Conservation (phyloP, 2,888 invertebrate species). For the Mesorhabditis spiculigera region DNA sequence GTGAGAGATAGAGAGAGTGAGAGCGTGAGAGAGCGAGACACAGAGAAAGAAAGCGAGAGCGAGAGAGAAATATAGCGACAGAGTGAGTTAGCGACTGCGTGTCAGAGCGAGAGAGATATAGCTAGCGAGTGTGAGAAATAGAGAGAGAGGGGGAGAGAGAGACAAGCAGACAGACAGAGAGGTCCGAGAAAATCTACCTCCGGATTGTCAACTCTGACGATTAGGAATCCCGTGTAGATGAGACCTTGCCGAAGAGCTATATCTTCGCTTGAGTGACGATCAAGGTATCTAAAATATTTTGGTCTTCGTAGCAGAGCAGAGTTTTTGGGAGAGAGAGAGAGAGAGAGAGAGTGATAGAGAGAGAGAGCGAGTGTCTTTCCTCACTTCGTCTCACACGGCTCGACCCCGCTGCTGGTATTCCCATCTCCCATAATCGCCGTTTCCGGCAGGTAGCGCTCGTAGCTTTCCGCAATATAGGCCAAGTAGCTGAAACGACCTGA, state of each 20-base stretch:
- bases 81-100: no score
- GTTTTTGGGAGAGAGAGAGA: no score
- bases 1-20: no score
- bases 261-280: constrained; percentile 47
- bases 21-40: no score
- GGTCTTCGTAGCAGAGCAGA: no score
- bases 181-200: constrained; percentile 9
- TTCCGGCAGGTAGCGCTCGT: constrained; percentile 39
- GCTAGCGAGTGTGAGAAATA: no score
- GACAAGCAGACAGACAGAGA: no score
- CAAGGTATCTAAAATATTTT: constrained; percentile 35
- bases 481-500: constrained; percentile 29
- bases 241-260: constrained; percentile 38
- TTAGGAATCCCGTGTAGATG: constrained; percentile 57
- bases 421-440: constrained; percentile 54
- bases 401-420: constrained; percentile 13
- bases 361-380: constrained; percentile 3
- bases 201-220: constrained; percentile 55
- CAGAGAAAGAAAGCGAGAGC: no score
- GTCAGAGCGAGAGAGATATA: no score
- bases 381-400: constrained; percentile 47
- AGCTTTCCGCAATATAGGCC: constrained; percentile 58
- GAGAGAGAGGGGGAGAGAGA: no score
- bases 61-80: no score
- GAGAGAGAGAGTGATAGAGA: no score